phyloP scores from a whole-genome alignment of 2,888 invertebrate genomes.

The Eilema sororculum region DNA sequence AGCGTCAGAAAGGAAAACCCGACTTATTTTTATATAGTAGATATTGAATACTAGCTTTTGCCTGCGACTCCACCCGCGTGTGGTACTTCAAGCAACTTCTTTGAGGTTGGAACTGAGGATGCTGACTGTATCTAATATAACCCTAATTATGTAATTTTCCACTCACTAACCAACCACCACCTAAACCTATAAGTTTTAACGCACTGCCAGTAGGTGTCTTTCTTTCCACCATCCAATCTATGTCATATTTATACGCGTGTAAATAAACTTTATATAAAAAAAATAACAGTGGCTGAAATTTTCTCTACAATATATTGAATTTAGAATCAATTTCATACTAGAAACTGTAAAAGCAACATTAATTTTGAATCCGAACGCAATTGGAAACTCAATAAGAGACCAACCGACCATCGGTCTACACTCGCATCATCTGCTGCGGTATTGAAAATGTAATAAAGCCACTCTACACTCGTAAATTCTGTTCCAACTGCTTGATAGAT shows the following conservation, averaged over 20 bases:
- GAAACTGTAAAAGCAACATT: slow-evolving; percentile 48
- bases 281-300: neutral
- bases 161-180: too few species aligned
- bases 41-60: too few species aligned
- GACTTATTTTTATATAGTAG: too few species aligned
- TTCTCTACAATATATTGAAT: neutral
- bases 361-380: slow-evolving; percentile 56
- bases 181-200: too few species aligned
- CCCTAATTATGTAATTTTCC: too few species aligned
- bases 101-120: too few species aligned
- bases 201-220: too few species aligned
- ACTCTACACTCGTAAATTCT: slow-evolving; percentile 42
- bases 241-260: neutral
- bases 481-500: slow-evolving; percentile 49
- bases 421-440: slow-evolving; percentile 61
- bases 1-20: too few species aligned
- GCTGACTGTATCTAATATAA: too few species aligned
- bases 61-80: too few species aligned
- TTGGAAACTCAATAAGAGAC: slow-evolving; percentile 58
- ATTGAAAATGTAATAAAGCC: slow-evolving; percentile 67
- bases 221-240: neutral
- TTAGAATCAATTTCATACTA: slow-evolving; percentile 42
- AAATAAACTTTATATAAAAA: too few species aligned
- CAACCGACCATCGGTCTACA: slow-evolving; percentile 55
- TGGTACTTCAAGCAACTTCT: too few species aligned